A percentile compares a stretch with the other conserved stretches of the same genome.
Evolutionary conservation across 2,888 invertebrate species (phyloP).

Genomic region (Uloborus plumipes): DNA sequence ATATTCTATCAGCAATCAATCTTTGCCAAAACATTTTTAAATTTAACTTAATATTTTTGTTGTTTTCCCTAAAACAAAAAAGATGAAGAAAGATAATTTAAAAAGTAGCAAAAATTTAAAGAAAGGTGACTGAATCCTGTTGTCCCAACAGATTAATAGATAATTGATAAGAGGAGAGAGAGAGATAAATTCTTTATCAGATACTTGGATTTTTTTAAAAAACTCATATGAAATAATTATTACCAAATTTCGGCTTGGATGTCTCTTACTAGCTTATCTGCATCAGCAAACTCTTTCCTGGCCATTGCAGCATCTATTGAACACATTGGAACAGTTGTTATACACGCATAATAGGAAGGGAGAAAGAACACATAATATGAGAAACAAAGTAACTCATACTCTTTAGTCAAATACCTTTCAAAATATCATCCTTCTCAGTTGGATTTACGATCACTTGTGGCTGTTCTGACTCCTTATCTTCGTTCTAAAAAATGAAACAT

Average conservation of each 20-base stretch:
- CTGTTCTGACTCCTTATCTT: slow-evolving; percentile 1
- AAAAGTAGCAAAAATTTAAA: no score
- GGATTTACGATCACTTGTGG: slow-evolving; percentile 4
- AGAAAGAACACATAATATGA: background rate
- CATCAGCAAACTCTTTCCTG: slow-evolving; percentile 53
- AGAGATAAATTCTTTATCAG: no score
- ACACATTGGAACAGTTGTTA: background rate
- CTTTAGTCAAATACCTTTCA: slow-evolving; percentile 29
- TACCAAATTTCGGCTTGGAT: slow-evolving; percentile 60
- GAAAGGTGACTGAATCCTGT: no score
- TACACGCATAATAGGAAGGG: background rate
- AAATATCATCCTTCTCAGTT: slow-evolving; percentile 42
- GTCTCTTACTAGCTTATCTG: slow-evolving; percentile 47
- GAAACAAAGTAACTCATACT: background rate
- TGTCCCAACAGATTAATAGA: no score
- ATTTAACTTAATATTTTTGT: no score
- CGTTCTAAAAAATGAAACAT: background rate
- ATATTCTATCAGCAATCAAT: no score
- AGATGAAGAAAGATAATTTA: no score
- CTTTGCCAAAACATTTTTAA: no score
- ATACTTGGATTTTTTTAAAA: no score
- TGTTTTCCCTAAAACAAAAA: no score
- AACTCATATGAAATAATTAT: background rate
- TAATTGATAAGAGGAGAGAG: no score
- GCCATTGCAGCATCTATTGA: slow-evolving; percentile 48